Base-by-base conservation (phyloP, 2,888 invertebrate genomes). In the Villa cingulata region DNA sequence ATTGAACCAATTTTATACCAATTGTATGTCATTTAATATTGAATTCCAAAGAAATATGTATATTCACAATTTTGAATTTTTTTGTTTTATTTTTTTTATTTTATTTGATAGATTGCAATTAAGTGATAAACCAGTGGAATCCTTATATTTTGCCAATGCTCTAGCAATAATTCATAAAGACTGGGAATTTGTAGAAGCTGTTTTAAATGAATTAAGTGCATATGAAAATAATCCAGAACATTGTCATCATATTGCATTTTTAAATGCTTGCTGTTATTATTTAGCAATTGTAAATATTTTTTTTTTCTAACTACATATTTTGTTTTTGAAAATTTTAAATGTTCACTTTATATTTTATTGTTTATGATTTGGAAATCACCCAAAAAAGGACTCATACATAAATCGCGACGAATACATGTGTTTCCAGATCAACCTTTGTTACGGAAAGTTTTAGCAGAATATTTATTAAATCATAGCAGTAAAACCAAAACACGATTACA, bases 1-100 rank as follows among this genome's bases (percentile, higher is more conserved):
- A 83, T 87, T 1, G 86, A 89, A 70, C 81, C 83, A 1, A 70
- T 87, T 53, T 70, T 90, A 43, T 82, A 83, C 60, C 86, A 87
- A 64, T 80, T 81, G 73, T 71, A 63, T 65, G 72, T 55, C 6
- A 41, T 39, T 17, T 32, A 15, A 20, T 39, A 18, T 14, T 39
- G 37, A 34, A 37, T 27, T n/a, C n/a, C n/a, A n/a, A n/a, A n/a
- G n/a, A n/a, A n/a, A n/a, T n/a, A n/a, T 23, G 4, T 23, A 37
- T 37, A 16, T 37, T 37, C 37, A 37, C 4, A 16, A 12, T 17
- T n/a, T 12, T 32, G 7, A 32, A 12, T 32, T 12, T 32, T 32
- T 32, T 32, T 29, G 9, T 32, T 32, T 32, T 9, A 29, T 40
- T 19, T 17, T 36, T 9, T 29, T 19, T 19, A 27, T 39, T 14